phyloP scores from a whole-genome alignment of 1,140 invertebrate species.

The Chelonus insularis region DNA sequence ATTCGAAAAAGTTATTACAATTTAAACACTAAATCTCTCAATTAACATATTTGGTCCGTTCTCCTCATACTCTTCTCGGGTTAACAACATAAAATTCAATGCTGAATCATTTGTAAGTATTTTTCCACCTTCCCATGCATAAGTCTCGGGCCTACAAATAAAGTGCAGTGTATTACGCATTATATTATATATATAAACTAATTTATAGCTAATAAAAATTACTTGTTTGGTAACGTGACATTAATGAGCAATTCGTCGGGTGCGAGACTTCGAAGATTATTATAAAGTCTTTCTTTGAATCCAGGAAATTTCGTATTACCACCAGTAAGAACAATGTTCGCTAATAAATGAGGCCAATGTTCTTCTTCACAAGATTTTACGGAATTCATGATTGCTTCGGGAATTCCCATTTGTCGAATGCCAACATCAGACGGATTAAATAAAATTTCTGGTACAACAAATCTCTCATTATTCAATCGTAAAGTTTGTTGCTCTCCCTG shows the following conservation, averaged over 20 bases:
- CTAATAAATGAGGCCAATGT: conserved; percentile 78
- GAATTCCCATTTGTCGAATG: conserved; percentile 91
- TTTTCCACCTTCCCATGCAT: conserved; percentile 87
- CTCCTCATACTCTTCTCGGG: conserved; percentile 87
- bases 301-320: conserved; percentile 84
- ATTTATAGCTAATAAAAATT: too few species aligned
- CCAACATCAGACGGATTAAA: conserved; percentile 96
- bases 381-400: conserved; percentile 82
- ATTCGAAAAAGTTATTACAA: too few species aligned
- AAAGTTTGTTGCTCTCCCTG: conserved; percentile 78
- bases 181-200: too few species aligned
- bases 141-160: conserved; percentile 72
- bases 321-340: conserved; percentile 92
- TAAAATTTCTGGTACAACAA: conserved; percentile 91
- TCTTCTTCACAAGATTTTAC: conserved; percentile 76
- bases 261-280: conserved; percentile 78
- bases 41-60: conserved; percentile 72
- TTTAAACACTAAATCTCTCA: conserved; percentile 68
- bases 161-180: too few species aligned
- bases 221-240: conserved; percentile 72
- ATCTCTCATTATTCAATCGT: conserved; percentile 88
- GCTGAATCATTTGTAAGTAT: conserved; percentile 73
- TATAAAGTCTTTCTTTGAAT: conserved; percentile 79
- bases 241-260: conserved; percentile 76
- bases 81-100: conserved; percentile 74